Percentiles rank a stretch among this genome's conserved stretches.
These are phyloP conservation scores for Lophochroa leadbeateri DNA, from an alignment of 2,113 vertebrate genomes.

Conservation along the genomic window DNA sequence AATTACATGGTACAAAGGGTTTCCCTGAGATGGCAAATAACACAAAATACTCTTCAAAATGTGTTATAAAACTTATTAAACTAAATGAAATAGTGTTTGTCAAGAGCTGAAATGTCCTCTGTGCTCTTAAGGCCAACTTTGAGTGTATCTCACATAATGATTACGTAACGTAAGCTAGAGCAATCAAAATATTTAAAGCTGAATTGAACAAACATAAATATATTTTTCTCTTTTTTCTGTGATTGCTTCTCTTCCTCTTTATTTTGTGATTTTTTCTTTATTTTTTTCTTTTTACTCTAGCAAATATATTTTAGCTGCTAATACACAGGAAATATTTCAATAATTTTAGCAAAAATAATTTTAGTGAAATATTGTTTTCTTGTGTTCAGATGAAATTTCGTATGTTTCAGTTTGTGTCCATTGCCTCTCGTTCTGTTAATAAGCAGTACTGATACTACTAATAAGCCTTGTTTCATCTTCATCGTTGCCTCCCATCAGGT, in stretches of 20 bases:
- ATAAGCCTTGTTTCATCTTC: not conserved
- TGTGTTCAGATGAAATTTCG: not conserved
- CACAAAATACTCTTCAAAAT: not conserved
- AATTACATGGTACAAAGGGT: not conserved
- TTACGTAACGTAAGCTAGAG: not conserved
- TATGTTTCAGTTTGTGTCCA: not conserved
- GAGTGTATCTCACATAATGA: not conserved
- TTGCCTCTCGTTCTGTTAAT: not conserved
- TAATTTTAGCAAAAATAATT: not conserved
- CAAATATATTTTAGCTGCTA: not conserved
- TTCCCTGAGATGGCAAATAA: not conserved
- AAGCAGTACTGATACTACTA: not conserved
- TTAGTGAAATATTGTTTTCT: not conserved
- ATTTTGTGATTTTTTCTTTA: not conserved
- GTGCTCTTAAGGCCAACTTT: not conserved
- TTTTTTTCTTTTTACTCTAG: not conserved
- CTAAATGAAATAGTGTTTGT: not conserved
- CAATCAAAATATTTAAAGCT: not conserved
- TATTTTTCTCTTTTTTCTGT: not conserved
- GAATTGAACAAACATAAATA: not conserved
- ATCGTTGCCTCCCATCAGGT: not conserved
- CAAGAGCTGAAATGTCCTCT: not conserved
- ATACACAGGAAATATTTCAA: not conserved
- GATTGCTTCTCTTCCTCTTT: not conserved
- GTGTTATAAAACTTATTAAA: not conserved